These are phyloP conservation scores for Tiphia femorata DNA, from an alignment of 2,888 invertebrate genomes.

Conservation along the genomic window DNA sequence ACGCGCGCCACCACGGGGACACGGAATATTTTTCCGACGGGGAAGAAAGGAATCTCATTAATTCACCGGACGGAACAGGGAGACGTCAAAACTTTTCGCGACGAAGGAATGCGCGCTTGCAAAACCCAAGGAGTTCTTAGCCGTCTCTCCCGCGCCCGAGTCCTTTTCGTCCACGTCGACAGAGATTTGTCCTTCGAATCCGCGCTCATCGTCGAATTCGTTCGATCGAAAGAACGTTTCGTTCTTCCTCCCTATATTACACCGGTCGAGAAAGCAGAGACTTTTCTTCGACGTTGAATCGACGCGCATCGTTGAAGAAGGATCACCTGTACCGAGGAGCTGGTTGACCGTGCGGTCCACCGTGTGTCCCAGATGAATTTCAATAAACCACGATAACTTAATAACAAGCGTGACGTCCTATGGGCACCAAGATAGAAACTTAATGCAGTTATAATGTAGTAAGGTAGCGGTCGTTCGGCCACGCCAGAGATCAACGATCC, in stretches of 20 bases:
- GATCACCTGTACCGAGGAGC: background rate
- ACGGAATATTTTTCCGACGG: slow-evolving; percentile 58
- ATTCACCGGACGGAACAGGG: slow-evolving; percentile 52
- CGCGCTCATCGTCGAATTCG: background rate
- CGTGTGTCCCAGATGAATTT: background rate
- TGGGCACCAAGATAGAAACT: background rate
- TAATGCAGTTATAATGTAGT: slow-evolving; percentile 2
- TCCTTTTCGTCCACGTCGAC: background rate
- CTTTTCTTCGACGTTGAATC: too few species aligned
- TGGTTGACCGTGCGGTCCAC: background rate
- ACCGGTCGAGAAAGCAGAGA: too few species aligned
- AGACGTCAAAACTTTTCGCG: slow-evolving; percentile 57
- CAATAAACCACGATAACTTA: slow-evolving; percentile 14
- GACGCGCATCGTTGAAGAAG: too few species aligned
- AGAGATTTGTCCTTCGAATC: background rate
- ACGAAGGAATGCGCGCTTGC: slow-evolving; percentile 42
- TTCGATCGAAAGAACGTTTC: background rate
- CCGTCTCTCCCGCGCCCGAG: too few species aligned
- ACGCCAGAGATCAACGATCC: slow-evolving; percentile 39
- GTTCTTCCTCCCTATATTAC: too few species aligned
- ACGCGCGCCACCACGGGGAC: slow-evolving; percentile 6
- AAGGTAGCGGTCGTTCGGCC: slow-evolving; percentile 28
- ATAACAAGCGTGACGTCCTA: background rate
- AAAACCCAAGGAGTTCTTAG: slow-evolving; percentile 32
- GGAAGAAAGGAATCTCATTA: slow-evolving; percentile 62